These are phyloP conservation scores for Carpatolechia fugitivella DNA, from an alignment of 2,888 invertebrate species.

Conservation along the genomic window DNA sequence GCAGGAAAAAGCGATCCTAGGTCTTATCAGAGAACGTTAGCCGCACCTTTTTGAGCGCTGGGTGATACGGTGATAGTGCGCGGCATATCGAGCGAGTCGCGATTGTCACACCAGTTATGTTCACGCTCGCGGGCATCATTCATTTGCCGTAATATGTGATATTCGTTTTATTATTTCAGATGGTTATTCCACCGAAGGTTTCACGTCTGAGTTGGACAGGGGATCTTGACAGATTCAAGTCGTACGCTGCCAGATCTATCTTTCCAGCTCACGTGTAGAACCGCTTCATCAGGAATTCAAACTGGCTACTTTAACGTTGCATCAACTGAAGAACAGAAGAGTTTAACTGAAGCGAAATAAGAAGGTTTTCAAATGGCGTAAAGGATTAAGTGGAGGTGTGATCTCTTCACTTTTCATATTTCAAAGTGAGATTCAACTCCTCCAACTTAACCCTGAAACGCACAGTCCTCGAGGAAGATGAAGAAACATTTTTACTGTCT, in stretches of 20 bases:
- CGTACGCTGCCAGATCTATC: constrained; percentile 78
- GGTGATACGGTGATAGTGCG: constrained; percentile 57
- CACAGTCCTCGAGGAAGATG: constrained; percentile 31
- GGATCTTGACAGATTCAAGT: constrained; percentile 75
- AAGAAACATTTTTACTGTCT: neutral
- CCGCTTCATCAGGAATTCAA: constrained; percentile 31
- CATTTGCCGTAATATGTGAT: constrained; percentile 32
- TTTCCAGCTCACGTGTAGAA: constrained; percentile 78
- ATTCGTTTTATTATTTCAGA: constrained; percentile 43
- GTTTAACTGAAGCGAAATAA: neutral
- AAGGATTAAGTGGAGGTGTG: constrained; percentile 80
- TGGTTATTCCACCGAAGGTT: constrained; percentile 35
- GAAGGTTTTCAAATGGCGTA: constrained; percentile 37
- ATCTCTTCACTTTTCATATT: constrained; percentile 79
- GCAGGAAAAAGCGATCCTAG: constrained; percentile 70
- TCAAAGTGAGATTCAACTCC: constrained; percentile 81
- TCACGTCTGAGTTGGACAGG: constrained; percentile 79
- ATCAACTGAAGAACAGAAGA: neutral
- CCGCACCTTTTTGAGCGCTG: constrained; percentile 67
- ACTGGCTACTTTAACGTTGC: too few relatives aligned
- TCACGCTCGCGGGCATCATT: constrained; percentile 41
- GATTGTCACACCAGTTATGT: constrained; percentile 59
- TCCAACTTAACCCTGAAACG: constrained; percentile 78
- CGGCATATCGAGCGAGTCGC: constrained; percentile 51
- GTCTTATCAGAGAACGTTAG: constrained; percentile 73